Base-by-base conservation (phyloP, 2,888 invertebrate species). In the Pyrrhia umbra region DNA sequence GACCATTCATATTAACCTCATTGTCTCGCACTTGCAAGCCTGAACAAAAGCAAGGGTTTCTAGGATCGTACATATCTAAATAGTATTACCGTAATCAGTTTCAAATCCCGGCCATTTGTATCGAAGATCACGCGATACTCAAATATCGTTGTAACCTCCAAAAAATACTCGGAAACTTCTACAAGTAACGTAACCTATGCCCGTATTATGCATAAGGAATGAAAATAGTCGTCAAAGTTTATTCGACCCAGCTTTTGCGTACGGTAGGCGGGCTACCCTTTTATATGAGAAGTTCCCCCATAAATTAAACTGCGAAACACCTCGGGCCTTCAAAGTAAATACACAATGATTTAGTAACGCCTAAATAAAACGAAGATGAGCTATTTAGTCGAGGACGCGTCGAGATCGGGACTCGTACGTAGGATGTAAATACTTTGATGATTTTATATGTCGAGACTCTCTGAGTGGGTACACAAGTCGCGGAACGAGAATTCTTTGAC, bases 211-310 rank as follows among this genome's bases (percentile, higher is more conserved):
- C 75, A 77, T 78, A 78, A 69, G 72, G 65, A 85, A 81, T 76
- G 80, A 67, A 71, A 71, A 67, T 75, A 69, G 77, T 79, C 72
- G 65, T 65, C 77, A 71, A 80, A 85, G 81, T 85, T 85, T 81
- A 77, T 78, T 76, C 75, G 68, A 60, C 34, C 75, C 54, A 68
- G 75, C 73, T 75, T 82, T 83, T 75, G 84, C 77, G 78, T 78
- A 75, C 73, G 73, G 71, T 46, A 61, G 61, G 79, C 77, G 65
- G 75, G 78, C 65, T 75, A 79, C 84, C 84, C 87, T 85, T 86
- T 85, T 84, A 85, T 83, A 80, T 68, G 83, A 75, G 80, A 87
- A 88, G 78, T 87, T 88, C 69, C 51, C 75, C 70, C 86, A 82
- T 88, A 85, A 88, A 88, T 88, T 85, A 81, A 79, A 84, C 75